These are phyloP conservation scores for Pseudochromis fuscus DNA, from an alignment of 2,797 vertebrate genomes.

Conservation along the genomic window DNA sequence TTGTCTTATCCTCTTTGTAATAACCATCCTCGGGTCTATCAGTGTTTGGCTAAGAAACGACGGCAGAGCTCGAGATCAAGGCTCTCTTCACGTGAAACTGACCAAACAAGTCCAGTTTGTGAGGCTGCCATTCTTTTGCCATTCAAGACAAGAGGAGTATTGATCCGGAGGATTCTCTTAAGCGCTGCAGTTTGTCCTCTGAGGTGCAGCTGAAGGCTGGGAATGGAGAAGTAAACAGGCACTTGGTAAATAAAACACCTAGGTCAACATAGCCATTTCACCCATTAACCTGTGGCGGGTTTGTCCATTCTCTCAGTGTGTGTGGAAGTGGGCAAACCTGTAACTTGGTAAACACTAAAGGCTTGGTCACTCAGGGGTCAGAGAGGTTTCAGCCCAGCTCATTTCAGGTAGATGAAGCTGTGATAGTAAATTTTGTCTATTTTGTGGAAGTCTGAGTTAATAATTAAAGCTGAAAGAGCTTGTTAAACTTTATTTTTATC, in stretches of 20 bases:
- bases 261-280: constrained; percentile 84
- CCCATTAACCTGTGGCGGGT: constrained; percentile 82
- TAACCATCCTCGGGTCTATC: constrained; percentile 1
- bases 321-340: constrained; percentile 57
- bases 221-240: constrained; percentile 83
- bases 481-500: background rate
- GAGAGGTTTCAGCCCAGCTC: constrained; percentile 12
- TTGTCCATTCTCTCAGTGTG: constrained; percentile 51
- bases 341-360: constrained; percentile 59
- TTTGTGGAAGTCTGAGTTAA: background rate
- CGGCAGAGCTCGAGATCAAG: constrained; percentile 64
- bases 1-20: constrained; percentile 8
- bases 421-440: background rate
- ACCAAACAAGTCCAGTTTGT: constrained; percentile 69
- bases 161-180: constrained; percentile 81
- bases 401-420: background rate
- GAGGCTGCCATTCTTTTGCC: constrained; percentile 68
- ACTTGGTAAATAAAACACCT: constrained; percentile 84
- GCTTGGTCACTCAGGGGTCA: constrained; percentile 67
- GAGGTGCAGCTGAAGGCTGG: constrained; percentile 81
- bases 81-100: constrained; percentile 75
- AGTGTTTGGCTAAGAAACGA: constrained; percentile 42
- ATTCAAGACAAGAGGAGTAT: constrained; percentile 82
- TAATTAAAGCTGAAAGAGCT: background rate
- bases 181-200: constrained; percentile 82